phyloP scores from a whole-genome alignment of 2,888 invertebrate species.

The Hoplodrina ambigua region DNA sequence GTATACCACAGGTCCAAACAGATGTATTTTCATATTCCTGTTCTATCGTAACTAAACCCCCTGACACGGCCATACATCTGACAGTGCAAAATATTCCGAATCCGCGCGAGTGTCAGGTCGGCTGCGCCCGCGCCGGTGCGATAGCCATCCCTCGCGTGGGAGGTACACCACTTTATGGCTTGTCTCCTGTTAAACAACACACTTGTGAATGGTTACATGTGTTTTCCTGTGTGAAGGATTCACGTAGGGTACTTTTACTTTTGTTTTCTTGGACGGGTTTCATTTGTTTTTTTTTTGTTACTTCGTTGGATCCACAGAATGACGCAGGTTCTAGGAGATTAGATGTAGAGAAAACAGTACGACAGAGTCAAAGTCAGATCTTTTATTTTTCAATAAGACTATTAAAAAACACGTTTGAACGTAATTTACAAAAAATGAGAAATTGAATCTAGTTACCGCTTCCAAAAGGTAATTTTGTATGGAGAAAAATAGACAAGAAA shows the following conservation, averaged over 20 bases:
- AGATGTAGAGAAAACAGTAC: neutral
- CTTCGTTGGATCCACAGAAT: neutral
- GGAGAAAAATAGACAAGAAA: no score
- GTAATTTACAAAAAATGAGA: no score
- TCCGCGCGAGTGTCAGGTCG: conserved; percentile 16
- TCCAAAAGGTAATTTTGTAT: no score
- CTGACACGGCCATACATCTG: conserved; percentile 15
- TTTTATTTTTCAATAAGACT: no score
- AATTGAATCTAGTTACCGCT: no score
- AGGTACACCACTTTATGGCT: conserved; percentile 51
- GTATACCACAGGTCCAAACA: neutral
- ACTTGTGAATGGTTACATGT: conserved; percentile 41
- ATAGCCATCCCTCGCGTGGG: conserved; percentile 51
- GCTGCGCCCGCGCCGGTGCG: conserved; percentile 28
- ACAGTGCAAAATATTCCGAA: conserved; percentile 28
- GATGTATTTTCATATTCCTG: conserved; percentile 5
- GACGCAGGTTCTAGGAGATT: neutral
- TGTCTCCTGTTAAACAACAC: conserved; percentile 46
- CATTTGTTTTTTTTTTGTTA: neutral
- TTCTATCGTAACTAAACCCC: conserved; percentile 30
- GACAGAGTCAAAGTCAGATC: no score
- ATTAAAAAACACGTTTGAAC: no score
- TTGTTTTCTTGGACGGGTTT: conserved; percentile 23
- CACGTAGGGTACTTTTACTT: conserved; percentile 27
- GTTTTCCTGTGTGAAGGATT: conserved; percentile 27